These are phyloP conservation scores for Stenchaetothrips biformis DNA, from an alignment of 2,888 invertebrate species.

Conservation along the genomic window DNA sequence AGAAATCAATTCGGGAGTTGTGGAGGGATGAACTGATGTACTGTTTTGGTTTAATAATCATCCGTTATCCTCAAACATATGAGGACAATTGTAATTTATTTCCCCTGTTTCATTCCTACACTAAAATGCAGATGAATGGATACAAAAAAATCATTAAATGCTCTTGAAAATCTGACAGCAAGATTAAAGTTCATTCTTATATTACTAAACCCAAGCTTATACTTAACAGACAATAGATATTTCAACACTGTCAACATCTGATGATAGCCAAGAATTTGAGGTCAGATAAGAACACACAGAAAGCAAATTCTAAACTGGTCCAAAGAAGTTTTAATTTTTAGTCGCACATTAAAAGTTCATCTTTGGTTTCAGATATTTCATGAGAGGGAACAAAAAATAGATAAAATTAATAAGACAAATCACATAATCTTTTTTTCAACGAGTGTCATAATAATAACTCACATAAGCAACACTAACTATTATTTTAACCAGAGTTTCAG, in stretches of 20 bases:
- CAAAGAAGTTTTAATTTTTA: constrained; percentile 10
- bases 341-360: background rate
- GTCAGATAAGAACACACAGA: background rate
- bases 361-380: constrained; percentile 3
- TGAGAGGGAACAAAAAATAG: background rate
- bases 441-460: background rate
- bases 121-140: background rate
- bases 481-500: constrained; percentile 94
- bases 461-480: constrained; percentile 47
- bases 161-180: background rate
- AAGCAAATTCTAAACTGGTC: background rate
- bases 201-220: background rate
- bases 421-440: constrained; percentile 26
- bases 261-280: background rate
- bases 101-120: background rate
- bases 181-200: background rate
- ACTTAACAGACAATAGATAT: constrained; percentile 8
- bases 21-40: too few species aligned
- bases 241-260: constrained; percentile 4
- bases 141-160: background rate
- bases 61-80: too few species aligned
- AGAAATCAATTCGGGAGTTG: too few species aligned
- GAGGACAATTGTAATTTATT: too few species aligned
- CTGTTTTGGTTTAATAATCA: too few species aligned
- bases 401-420: constrained; percentile 27